These are phyloP conservation scores for Trididemnum miniatum DNA, from an alignment of 23 tunicate genomes.

Conservation along the genomic window DNA sequence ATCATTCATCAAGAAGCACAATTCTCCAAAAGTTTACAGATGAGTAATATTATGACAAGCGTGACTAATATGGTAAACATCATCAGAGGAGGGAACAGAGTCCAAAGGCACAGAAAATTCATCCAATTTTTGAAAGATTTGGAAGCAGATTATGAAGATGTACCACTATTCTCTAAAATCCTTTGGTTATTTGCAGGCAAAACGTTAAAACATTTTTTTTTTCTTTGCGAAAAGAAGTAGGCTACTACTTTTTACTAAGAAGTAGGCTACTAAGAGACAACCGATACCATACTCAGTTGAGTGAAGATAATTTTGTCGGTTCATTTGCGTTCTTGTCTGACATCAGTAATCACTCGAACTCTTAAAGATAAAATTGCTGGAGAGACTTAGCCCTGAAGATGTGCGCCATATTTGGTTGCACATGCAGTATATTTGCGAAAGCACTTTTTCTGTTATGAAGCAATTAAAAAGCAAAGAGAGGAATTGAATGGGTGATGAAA, in stretches of 20 bases:
- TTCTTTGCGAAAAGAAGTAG: conserved; percentile 20
- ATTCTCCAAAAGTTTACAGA: conserved; percentile 23
- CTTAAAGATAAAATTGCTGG: not conserved
- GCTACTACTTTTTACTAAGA: not conserved
- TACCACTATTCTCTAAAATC: conserved; percentile 28
- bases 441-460: too few species aligned
- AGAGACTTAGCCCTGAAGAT: conserved; percentile 30
- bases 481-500: conserved; percentile 20
- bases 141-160: conserved; percentile 36
- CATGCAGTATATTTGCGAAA: not conserved
- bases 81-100: conserved; percentile 27
- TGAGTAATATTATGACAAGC: conserved; percentile 12
- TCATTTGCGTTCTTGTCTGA: conserved; percentile 39
- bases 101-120: conserved; percentile 24
- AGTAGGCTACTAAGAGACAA: not conserved
- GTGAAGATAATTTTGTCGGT: conserved; percentile 37
- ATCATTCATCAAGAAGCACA: conserved; percentile 42
- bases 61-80: conserved; percentile 16
- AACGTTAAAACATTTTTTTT: conserved; percentile 38
- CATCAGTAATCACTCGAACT: conserved; percentile 18
- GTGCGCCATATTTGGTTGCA: conserved; percentile 10
- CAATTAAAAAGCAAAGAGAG: conserved; percentile 18
- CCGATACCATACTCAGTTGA: conserved; percentile 30
- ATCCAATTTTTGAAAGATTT: conserved; percentile 31
- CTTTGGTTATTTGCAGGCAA: conserved; percentile 47